Evolutionary conservation across 2,797 vertebrate species (phyloP).

Genomic region (Schizothorax lantsangensis): DNA sequence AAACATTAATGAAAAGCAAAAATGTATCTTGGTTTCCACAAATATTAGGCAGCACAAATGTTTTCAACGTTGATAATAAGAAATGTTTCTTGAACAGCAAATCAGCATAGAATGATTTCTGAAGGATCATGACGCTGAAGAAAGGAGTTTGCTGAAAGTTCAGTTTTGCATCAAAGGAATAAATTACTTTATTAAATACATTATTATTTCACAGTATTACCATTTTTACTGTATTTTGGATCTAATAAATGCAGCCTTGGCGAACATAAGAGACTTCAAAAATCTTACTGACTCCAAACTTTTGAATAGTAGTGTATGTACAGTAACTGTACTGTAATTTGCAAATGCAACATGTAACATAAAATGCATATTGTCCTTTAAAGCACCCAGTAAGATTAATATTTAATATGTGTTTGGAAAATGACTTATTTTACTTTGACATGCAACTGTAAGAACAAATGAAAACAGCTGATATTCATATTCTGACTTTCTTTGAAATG

Average conservation of each 20-base stretch:
- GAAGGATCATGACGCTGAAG: too few relatives aligned
- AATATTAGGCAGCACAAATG: background rate
- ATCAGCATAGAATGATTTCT: background rate
- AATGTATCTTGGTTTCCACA: background rate
- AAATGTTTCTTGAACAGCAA: too few relatives aligned
- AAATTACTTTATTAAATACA: too few relatives aligned
- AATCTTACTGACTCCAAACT: background rate
- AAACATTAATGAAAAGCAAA: too few relatives aligned
- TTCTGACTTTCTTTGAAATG: background rate
- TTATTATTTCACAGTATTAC: background rate
- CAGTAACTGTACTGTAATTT: background rate
- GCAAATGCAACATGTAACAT: background rate
- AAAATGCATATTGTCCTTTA: background rate
- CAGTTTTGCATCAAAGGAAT: too few relatives aligned
- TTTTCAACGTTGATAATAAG: too few relatives aligned
- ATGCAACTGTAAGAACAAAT: background rate
- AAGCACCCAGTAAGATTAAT: background rate
- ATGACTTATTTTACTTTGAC: background rate
- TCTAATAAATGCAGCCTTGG: background rate
- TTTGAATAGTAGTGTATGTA: background rate
- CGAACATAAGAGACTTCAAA: background rate
- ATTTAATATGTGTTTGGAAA: background rate
- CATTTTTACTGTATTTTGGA: background rate
- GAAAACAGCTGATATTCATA: background rate
- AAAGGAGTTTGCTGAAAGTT: too few relatives aligned